phyloP scores from a whole-genome alignment of 2,113 vertebrate genomes.

The Stegastes partitus region DNA sequence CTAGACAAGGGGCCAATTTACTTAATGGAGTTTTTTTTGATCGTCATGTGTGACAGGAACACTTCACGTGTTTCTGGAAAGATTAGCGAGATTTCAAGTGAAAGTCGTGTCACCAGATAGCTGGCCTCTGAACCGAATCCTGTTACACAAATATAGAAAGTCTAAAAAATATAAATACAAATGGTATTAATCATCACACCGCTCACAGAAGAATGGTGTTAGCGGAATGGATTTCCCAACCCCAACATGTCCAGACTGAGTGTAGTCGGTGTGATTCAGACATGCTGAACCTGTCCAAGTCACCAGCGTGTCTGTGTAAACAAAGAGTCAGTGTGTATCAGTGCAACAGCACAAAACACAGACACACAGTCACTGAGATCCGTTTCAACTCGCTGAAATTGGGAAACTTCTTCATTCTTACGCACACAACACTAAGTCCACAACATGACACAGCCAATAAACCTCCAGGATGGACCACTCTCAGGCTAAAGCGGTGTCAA shows the following conservation, averaged over 20 bases:
- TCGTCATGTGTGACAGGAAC: neutral
- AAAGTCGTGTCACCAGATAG: neutral
- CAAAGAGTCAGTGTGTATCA: slow-evolving; percentile 51
- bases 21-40: neutral
- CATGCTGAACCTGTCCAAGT: slow-evolving; percentile 60
- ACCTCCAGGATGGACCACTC: slow-evolving; percentile 15
- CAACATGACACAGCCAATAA: slow-evolving; percentile 24
- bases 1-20: neutral
- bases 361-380: slow-evolving; percentile 35
- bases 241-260: slow-evolving; percentile 61
- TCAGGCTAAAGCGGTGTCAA: slow-evolving; percentile 9
- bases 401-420: slow-evolving; percentile 34
- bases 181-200: slow-evolving; percentile 28
- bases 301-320: slow-evolving; percentile 34
- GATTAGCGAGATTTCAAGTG: slow-evolving; percentile 8
- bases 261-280: slow-evolving; percentile 48
- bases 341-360: slow-evolving; percentile 49
- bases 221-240: slow-evolving; percentile 59
- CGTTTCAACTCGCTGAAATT: slow-evolving; percentile 39
- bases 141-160: neutral
- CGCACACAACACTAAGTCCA: neutral
- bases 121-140: neutral
- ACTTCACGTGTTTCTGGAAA: neutral
- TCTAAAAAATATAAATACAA: neutral
- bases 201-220: neutral